phyloP scores from a whole-genome alignment of 2,113 vertebrate species.

The Leptocoma aspasia region DNA sequence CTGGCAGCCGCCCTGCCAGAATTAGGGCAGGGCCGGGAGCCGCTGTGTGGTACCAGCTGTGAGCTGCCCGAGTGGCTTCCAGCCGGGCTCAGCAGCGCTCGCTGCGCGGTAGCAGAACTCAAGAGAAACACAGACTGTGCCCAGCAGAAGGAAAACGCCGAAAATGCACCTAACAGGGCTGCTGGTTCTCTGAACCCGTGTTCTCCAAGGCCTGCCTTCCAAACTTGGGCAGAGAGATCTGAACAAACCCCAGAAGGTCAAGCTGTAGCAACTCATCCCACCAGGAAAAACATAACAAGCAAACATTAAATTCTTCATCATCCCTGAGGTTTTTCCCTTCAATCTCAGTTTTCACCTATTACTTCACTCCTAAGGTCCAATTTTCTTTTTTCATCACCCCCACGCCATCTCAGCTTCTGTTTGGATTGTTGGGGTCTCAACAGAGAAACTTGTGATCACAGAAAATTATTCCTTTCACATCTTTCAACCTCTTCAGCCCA shows the following conservation, averaged over 20 bases:
- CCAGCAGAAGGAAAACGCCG: fast-evolving
- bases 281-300: not conserved
- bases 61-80: fast-evolving
- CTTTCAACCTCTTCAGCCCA: not conserved
- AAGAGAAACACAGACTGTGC: fast-evolving
- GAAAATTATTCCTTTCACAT: not conserved
- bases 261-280: not conserved
- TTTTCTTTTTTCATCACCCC: not conserved
- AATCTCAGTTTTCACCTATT: not conserved
- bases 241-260: not conserved
- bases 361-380: not conserved
- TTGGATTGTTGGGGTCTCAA: not conserved
- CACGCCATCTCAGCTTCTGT: not conserved
- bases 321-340: not conserved
- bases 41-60: fast-evolving
- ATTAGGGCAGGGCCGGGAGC: fast-evolving
- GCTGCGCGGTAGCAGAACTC: not conserved
- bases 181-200: fast-evolving
- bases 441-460: not conserved
- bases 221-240: no score
- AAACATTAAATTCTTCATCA: not conserved
- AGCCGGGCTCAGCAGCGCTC: fast-evolving
- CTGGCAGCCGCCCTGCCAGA: not conserved
- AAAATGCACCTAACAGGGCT: fast-evolving
- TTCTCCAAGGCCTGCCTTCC: not conserved